Conservation (phyloP, 2,888 invertebrate genomes). For the Orchestes rusci region DNA sequence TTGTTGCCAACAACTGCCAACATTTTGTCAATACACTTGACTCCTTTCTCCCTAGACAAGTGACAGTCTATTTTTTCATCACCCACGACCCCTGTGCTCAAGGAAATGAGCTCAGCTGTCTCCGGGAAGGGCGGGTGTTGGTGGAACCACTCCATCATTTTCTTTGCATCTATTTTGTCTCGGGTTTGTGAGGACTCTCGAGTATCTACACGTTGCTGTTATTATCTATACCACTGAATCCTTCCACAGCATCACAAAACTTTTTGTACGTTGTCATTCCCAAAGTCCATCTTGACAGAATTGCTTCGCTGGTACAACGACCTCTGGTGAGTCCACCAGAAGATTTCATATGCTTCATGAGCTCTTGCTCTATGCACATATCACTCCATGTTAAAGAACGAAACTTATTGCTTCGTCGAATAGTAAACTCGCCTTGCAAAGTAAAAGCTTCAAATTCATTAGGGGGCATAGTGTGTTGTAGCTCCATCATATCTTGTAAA, state of each 20-base stretch:
- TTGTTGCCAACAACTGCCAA: no score
- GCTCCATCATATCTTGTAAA: slow-evolving; percentile 1
- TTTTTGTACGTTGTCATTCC: slow-evolving; percentile 1
- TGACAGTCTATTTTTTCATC: no score
- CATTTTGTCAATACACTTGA: no score
- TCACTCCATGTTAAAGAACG: slow-evolving; percentile 2
- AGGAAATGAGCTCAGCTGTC: no score
- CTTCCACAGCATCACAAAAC: slow-evolving; percentile 2
- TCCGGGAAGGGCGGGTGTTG: no score
- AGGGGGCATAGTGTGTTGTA: background rate
- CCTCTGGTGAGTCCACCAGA: background rate
- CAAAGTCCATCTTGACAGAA: slow-evolving; percentile 3
- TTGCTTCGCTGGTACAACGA: background rate
- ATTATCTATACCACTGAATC: background rate
- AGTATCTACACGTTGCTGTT: background rate
- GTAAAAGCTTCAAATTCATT: slow-evolving; percentile 2
- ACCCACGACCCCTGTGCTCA: no score
- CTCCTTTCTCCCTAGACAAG: no score
- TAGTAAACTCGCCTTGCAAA: background rate
- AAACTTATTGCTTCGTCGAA: slow-evolving; percentile 4
- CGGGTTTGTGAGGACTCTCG: background rate
- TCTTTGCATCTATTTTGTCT: no score
- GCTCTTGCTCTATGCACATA: slow-evolving; percentile 3
- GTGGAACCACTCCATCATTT: no score
- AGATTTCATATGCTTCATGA: background rate